phyloP scores from a whole-genome alignment of 2,113 vertebrate genomes.

The Phaethon lepturus region DNA sequence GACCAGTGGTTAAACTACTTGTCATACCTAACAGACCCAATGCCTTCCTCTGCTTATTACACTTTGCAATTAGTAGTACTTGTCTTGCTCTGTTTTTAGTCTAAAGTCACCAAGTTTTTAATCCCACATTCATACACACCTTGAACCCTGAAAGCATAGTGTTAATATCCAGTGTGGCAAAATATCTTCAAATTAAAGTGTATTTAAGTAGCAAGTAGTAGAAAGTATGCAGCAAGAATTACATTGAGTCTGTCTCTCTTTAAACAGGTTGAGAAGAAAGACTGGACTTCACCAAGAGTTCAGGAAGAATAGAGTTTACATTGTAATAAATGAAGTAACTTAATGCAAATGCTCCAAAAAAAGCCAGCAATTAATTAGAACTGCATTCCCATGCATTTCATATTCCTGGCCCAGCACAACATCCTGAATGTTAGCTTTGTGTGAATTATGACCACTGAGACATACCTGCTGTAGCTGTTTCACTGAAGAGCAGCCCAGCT shows the following conservation, averaged over 20 bases:
- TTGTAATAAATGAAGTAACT: neutral
- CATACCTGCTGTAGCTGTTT: neutral
- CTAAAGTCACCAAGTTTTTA: neutral
- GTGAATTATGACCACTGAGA: neutral
- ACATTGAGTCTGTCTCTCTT: neutral
- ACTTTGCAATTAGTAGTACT: neutral
- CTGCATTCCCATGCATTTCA: neutral
- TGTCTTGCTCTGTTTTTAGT: neutral
- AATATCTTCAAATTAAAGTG: neutral
- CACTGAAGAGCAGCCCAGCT: neutral
- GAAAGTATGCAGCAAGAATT: too few species aligned
- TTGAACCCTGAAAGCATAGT: neutral
- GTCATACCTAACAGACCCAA: accelerated
- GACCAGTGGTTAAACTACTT: neutral
- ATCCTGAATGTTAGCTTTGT: neutral
- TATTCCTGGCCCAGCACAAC: neutral
- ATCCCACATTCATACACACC: neutral
- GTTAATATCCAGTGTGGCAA: neutral
- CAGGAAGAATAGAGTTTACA: neutral
- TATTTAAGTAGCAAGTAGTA: neutral
- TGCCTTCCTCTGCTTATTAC: neutral
- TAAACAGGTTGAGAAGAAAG: neutral
- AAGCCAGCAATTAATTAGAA: neutral
- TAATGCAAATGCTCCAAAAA: neutral
- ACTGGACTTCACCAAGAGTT: neutral